Conservation (phyloP, 2,888 invertebrate genomes). For the Caenorhabditis sp. region DNA sequence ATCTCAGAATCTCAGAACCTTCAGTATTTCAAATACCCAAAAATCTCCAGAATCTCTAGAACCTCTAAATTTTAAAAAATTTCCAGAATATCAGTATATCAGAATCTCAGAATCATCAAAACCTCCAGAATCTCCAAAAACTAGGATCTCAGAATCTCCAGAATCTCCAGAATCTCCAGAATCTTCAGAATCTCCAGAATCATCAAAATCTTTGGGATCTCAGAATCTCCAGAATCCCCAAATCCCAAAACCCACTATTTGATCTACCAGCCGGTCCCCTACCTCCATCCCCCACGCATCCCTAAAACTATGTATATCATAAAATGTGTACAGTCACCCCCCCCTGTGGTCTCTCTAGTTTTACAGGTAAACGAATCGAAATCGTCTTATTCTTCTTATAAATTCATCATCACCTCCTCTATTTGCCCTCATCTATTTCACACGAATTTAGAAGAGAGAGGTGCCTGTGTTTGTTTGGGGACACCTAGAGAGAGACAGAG, state of each 20-base stretch:
- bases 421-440: slow-evolving; percentile 69
- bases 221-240: not conserved
- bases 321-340: not conserved
- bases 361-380: slow-evolving; percentile 20
- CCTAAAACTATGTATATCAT: no score
- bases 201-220: no score
- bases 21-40: no score
- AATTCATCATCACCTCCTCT: slow-evolving; percentile 20
- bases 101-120: no score
- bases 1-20: no score
- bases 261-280: no score
- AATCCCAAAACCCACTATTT: slow-evolving; percentile 1
- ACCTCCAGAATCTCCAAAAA: not conserved
- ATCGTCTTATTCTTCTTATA: slow-evolving; percentile 46
- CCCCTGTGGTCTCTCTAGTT: not conserved
- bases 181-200: not conserved
- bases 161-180: not conserved
- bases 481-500: slow-evolving; percentile 1
- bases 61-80: no score
- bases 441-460: slow-evolving; percentile 57
- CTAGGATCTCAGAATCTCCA: not conserved
- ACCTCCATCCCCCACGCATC: not conserved
- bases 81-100: not conserved
- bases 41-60: no score
- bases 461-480: slow-evolving; percentile 56